Percentiles rank a stretch among this genome's conserved stretches.
These are phyloP conservation scores for Erithacus rubecula DNA, from an alignment of 2,797 vertebrate species.

Conservation along the genomic window DNA sequence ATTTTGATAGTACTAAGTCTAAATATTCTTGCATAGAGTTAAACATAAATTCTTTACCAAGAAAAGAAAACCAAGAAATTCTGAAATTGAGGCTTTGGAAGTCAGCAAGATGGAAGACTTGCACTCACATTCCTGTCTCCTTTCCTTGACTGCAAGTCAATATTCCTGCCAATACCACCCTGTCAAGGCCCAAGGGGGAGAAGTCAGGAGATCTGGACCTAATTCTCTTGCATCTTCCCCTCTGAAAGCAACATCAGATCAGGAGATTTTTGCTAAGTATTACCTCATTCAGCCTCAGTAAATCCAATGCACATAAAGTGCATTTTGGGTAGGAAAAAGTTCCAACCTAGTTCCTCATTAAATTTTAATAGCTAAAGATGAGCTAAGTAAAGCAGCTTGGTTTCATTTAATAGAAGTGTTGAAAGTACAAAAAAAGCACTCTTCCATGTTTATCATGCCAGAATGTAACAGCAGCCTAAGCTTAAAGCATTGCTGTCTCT, in stretches of 20 bases:
- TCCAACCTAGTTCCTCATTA: not conserved
- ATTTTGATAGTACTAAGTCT: not conserved
- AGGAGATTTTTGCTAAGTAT: not conserved
- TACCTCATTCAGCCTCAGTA: not conserved
- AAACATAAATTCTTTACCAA: not conserved
- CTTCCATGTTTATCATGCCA: not conserved
- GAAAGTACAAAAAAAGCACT: not conserved
- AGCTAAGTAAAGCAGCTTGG: not conserved
- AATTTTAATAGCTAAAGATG: not conserved
- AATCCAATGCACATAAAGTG: not conserved
- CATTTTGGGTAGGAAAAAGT: not conserved
- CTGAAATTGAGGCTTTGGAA: not conserved
- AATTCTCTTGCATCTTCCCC: accelerated
- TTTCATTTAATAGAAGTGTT: not conserved
- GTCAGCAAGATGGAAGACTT: not conserved
- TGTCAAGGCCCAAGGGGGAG: accelerated
- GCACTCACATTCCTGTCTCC: accelerated
- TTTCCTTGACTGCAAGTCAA: too few species aligned
- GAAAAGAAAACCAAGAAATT: not conserved
- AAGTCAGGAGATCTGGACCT: not conserved
- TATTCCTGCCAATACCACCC: not conserved
- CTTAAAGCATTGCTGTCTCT: not conserved
- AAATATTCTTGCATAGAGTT: not conserved
- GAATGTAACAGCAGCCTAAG: not conserved
- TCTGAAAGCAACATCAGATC: not conserved